Evolutionary conservation across 1,140 invertebrate species (phyloP).

Genomic region (Hirudo medicinalis): DNA sequence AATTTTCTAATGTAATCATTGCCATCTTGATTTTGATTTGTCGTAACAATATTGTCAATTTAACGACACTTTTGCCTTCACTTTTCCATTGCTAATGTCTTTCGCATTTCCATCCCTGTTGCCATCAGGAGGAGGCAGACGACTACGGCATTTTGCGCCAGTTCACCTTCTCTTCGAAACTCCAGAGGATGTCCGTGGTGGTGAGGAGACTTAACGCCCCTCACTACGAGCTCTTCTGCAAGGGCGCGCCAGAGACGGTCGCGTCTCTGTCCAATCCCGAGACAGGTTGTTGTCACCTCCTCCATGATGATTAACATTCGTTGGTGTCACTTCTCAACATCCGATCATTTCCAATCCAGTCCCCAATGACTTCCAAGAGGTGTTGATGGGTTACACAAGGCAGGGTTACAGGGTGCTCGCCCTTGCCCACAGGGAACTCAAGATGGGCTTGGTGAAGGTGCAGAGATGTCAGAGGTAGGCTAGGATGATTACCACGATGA

Average conservation of each 20-base stretch:
- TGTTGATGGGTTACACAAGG: conserved; percentile 61
- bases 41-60: too few relatives aligned
- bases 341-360: conserved; percentile 37
- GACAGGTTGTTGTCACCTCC: conserved; percentile 42
- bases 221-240: conserved; percentile 61
- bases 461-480: conserved; percentile 53
- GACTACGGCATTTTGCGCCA: conserved; percentile 67
- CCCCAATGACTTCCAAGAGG: conserved; percentile 55
- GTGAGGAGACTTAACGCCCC: conserved; percentile 51
- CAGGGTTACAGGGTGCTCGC: conserved; percentile 80
- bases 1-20: too few relatives aligned
- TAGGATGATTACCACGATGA: neutral
- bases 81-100: neutral
- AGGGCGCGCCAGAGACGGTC: conserved; percentile 83
- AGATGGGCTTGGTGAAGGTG: conserved; percentile 51
- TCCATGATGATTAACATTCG: neutral
- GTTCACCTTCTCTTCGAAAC: conserved; percentile 72
- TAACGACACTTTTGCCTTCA: neutral
- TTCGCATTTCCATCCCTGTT: neutral
- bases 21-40: too few relatives aligned
- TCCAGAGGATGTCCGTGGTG: conserved; percentile 77
- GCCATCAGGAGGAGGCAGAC: conserved; percentile 16
- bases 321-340: too few relatives aligned
- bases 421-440: conserved; percentile 52
- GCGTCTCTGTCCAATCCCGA: conserved; percentile 48